phyloP scores from a whole-genome alignment of 1,140 invertebrate genomes.

The Tenebrio molitor region DNA sequence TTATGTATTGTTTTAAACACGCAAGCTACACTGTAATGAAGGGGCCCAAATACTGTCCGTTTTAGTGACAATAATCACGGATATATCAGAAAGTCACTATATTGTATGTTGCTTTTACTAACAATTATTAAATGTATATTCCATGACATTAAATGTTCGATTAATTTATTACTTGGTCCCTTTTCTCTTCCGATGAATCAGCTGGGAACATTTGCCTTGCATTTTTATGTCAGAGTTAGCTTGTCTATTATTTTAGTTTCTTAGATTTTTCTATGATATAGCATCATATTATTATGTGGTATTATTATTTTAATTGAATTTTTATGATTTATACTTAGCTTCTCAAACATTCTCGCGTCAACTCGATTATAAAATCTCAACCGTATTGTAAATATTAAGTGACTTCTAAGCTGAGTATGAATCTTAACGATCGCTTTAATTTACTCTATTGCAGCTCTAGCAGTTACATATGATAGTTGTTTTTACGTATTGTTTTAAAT shows the following conservation, averaged over 20 bases:
- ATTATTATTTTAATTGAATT: constrained; percentile 37
- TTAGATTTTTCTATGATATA: constrained; percentile 19
- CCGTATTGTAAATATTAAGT: constrained; percentile 28
- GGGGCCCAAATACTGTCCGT: constrained; percentile 51
- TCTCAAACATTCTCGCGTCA: constrained; percentile 1
- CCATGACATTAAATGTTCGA: constrained; percentile 38
- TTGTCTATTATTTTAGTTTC: constrained; percentile 29
- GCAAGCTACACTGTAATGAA: constrained; percentile 44
- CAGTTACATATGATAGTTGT: constrained; percentile 54
- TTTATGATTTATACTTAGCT: constrained; percentile 14
- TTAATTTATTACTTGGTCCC: constrained; percentile 33
- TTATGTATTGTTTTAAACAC: constrained; percentile 53
- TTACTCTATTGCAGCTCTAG: constrained; percentile 54
- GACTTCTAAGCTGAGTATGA: constrained; percentile 11
- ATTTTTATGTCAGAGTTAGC: constrained; percentile 45
- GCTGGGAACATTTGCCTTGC: constrained; percentile 51
- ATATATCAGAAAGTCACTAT: constrained; percentile 34
- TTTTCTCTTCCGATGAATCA: constrained; percentile 27
- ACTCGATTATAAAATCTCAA: constrained; percentile 9
- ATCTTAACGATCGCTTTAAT: constrained; percentile 45
- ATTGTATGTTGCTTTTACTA: constrained; percentile 35
- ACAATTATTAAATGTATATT: constrained; percentile 29
- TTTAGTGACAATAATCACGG: constrained; percentile 53
- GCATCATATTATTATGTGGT: constrained; percentile 9
- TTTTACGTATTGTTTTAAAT: constrained; percentile 59